These are phyloP conservation scores for Dolichoris vasculosae DNA, from an alignment of 1,140 invertebrate genomes.

Conservation along the genomic window DNA sequence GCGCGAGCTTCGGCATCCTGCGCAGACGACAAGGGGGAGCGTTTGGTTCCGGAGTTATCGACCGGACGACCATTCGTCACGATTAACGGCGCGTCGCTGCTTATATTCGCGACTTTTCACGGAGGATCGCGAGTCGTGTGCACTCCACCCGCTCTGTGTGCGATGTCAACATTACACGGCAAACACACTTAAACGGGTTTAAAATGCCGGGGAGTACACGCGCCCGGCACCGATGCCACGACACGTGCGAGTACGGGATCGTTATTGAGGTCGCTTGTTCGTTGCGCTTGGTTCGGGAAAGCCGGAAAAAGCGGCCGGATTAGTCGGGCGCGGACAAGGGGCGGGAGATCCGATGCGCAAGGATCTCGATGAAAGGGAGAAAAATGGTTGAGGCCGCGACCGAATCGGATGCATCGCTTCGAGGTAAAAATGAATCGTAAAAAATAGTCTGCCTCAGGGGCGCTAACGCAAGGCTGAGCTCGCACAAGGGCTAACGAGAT, in stretches of 20 bases:
- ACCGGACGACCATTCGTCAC: conserved; percentile 17
- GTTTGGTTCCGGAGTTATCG: too few species aligned
- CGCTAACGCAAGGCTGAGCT: conserved; percentile 69
- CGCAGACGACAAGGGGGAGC: too few species aligned
- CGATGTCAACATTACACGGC: conserved; percentile 75
- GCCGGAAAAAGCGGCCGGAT: not conserved
- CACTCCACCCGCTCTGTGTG: conserved; percentile 64
- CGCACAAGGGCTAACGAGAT: conserved; percentile 73
- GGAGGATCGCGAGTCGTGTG: conserved; percentile 28
- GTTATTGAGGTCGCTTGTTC: too few species aligned
- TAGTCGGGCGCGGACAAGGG: too few species aligned
- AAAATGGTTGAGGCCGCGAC: conserved; percentile 6
- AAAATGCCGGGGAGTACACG: conserved; percentile 63
- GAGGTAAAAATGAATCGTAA: conserved; percentile 17
- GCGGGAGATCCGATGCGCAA: not conserved
- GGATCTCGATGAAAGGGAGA: not conserved
- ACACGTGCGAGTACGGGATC: not conserved
- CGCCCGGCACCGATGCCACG: too few species aligned
- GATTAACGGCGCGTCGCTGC: conserved; percentile 10
- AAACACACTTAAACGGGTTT: conserved; percentile 75
- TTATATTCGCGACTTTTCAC: conserved; percentile 9
- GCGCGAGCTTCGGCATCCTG: not conserved
- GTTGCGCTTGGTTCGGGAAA: not conserved
- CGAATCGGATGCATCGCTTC: not conserved
- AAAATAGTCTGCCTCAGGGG: not conserved